Percentiles rank a stretch among this genome's conserved stretches.
phyloP scores from a whole-genome alignment of 2,113 vertebrate species.

The Cyanoderma ruficeps region DNA sequence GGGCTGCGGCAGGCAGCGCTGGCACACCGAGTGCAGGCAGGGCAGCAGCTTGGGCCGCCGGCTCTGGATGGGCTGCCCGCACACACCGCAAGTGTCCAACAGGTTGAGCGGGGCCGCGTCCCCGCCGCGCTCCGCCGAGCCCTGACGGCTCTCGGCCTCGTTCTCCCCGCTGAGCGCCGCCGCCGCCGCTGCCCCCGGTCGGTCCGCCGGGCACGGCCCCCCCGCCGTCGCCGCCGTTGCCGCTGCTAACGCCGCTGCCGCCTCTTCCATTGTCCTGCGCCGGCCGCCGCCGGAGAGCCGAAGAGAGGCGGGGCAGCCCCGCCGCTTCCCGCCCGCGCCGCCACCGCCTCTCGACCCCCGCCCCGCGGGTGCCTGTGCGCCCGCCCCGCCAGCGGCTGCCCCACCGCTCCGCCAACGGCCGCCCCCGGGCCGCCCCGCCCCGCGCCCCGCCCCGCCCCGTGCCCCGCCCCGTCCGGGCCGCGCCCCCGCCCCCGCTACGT shows the following conservation, averaged over 20 bases:
- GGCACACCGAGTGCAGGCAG: constrained; percentile 94
- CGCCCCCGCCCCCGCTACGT: no score
- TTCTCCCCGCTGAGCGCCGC: constrained; percentile 84
- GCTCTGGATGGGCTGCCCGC: constrained; percentile 91
- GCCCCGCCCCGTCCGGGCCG: no score
- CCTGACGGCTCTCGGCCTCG: constrained; percentile 91
- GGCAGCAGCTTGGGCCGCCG: constrained; percentile 90
- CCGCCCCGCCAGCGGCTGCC: no score
- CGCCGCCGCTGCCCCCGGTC: constrained; percentile 1
- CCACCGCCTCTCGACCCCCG: no score
- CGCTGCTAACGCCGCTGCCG: background rate
- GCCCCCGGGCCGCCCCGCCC: no score
- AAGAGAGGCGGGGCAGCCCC: no score
- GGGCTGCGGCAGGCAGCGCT: constrained; percentile 87
- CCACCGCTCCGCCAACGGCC: no score
- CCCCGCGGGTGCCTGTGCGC: no score
- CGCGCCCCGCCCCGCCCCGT: no score
- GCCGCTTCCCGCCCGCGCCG: no score
- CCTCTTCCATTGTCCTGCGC: constrained; percentile 38
- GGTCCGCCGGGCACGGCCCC: constrained; percentile 12
- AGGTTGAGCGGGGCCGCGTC: constrained; percentile 83
- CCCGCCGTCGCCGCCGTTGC: background rate
- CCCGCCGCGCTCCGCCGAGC: constrained; percentile 76
- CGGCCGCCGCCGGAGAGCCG: no score
- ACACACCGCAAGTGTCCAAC: constrained; percentile 94